Base-by-base conservation (phyloP, 2,113 vertebrate genomes). In the Hemichromis elongatus region DNA sequence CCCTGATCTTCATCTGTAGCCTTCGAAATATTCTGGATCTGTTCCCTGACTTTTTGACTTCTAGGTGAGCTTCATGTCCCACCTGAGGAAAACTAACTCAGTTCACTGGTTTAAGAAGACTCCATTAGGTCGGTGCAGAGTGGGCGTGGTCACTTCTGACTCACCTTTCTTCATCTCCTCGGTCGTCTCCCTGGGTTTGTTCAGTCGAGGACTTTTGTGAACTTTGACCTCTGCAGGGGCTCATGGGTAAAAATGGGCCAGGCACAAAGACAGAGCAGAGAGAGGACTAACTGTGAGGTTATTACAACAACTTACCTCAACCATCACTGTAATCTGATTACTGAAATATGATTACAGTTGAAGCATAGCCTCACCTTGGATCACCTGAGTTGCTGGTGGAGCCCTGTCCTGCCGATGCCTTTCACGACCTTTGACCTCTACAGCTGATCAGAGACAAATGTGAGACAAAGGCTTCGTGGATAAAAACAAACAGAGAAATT, bases 351-450 rank as follows among this genome's bases (percentile, higher is more conserved):
- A 77, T 75, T 16, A 53, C 33, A 28, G 83, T 50, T 50, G 50
- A 28, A 75, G 16, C 16, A 50, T 24, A 50, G 45, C 80, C 80
- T 91, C 82, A 92, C 93, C 93, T 90, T 85, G 55, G 16, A 86
- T 70, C 16, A 77, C 8, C 30, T 80, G 79, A 56, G 40, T 37
- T 61, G 86, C 10, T 5, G 33, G 13, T 5, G 50, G 55, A 73
- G 84, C 21, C 90, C 92, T 95, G 63, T 92, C 92, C 89, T 88
- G 59, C 95, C 95, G 70, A n/a, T 94, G 95, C 54, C 93, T 96
- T 94, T 95, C 94, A 86, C 93, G 96, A 90, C 93, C 87, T 87
- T 94, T 96, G 90, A 95, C 93, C 91, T 96, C 96, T 4, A 89
- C 87, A 59, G 53, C 89, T 83, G 91, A 90, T 90, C 88, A 90